Conservation (phyloP, 2,113 vertebrate species). For the Piprites chloris region DNA sequence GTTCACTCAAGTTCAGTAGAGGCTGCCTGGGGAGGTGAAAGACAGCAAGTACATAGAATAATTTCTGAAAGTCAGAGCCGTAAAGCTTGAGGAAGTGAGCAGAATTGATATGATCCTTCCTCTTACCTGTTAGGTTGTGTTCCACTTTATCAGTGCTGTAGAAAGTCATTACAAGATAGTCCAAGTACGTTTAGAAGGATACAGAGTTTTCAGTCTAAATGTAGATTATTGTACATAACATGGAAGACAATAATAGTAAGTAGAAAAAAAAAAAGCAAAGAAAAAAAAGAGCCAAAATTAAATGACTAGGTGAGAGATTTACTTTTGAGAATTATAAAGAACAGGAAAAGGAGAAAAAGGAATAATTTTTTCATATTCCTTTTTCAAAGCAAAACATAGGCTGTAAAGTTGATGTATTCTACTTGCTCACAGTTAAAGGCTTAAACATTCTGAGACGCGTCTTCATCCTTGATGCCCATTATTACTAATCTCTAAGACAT, state of each 20-base stretch:
- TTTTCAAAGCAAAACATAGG: slow-evolving; percentile 11
- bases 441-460: slow-evolving; percentile 7
- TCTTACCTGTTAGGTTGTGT: slow-evolving; percentile 30
- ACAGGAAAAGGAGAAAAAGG: background rate
- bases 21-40: background rate
- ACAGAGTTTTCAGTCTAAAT: slow-evolving; percentile 34
- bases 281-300: background rate
- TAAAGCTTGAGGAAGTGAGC: background rate
- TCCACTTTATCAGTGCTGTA: background rate
- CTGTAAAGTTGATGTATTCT: background rate
- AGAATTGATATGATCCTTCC: slow-evolving; percentile 12
- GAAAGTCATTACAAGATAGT: slow-evolving; percentile 19
- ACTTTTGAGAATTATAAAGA: background rate
- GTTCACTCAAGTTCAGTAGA: background rate
- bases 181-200: slow-evolving; percentile 1
- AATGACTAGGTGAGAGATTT: background rate
- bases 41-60: background rate
- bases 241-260: slow-evolving; percentile 8
- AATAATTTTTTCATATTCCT: background rate
- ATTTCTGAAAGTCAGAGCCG: background rate
- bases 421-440: slow-evolving; percentile 41
- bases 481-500: slow-evolving; percentile 34
- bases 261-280: background rate
- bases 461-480: slow-evolving; percentile 35
- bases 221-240: slow-evolving; percentile 64